Evolutionary conservation across 2,888 invertebrate species (phyloP).

Genomic region (Sericinus montela): DNA sequence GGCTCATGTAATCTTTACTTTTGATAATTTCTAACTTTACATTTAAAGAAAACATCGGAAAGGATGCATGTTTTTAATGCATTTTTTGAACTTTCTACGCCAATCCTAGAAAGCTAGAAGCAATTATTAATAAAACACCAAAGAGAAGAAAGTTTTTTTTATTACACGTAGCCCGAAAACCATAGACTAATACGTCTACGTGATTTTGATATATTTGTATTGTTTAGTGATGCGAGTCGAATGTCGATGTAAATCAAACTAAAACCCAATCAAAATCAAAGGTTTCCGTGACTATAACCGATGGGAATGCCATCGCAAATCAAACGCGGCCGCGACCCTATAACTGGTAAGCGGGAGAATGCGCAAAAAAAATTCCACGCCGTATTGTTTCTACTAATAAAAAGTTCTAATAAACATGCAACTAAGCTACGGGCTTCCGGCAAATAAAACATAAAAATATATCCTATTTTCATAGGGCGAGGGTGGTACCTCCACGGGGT

Average conservation of each 20-base stretch:
- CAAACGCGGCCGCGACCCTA: constrained; percentile 29
- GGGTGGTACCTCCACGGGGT: constrained; percentile 42
- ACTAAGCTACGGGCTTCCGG: constrained; percentile 78
- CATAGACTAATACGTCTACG: too few species aligned
- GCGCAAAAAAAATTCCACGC: constrained; percentile 36
- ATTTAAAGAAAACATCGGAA: too few species aligned
- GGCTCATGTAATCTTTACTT: too few species aligned
- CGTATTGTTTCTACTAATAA: constrained; percentile 76
- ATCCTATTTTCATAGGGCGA: constrained; percentile 79
- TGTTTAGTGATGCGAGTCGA: background rate
- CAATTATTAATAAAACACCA: too few species aligned
- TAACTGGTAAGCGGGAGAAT: constrained; percentile 28
- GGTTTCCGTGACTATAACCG: constrained; percentile 59
- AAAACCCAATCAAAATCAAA: constrained; percentile 42
- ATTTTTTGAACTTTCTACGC: too few species aligned
- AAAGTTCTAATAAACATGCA: constrained; percentile 79
- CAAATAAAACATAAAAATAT: constrained; percentile 80
- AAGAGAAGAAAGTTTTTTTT: too few species aligned
- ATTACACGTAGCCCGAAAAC: too few species aligned
- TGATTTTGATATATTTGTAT: background rate
- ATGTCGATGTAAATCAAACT: constrained; percentile 22
- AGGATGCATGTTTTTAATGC: too few species aligned
- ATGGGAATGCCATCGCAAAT: constrained; percentile 61
- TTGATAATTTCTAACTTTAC: too few species aligned
- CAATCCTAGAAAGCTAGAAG: too few species aligned